These are phyloP conservation scores for Pyxicephalus adspersus DNA, from an alignment of 2,113 vertebrate species.

Conservation along the genomic window DNA sequence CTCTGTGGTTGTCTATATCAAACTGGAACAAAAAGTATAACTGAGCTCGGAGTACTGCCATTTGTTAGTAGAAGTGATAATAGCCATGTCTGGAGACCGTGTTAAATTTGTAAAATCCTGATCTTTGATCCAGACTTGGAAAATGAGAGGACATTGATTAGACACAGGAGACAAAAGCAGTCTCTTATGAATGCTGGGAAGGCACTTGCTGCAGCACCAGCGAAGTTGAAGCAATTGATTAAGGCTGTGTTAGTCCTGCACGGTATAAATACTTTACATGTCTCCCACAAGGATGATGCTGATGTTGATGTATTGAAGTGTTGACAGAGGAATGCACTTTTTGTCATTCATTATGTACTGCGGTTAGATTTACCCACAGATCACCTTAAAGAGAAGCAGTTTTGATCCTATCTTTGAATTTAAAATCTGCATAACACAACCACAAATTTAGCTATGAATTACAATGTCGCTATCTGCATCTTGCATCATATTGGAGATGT, in stretches of 20 bases:
- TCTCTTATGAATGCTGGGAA: background rate
- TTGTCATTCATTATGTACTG: background rate
- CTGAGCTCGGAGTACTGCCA: background rate
- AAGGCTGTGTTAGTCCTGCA: background rate
- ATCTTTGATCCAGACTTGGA: slow-evolving; percentile 32
- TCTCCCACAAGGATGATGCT: background rate
- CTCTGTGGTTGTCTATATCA: background rate
- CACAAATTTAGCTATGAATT: background rate
- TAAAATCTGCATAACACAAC: background rate
- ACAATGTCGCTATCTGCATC: background rate
- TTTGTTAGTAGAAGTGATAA: background rate
- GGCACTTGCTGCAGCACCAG: background rate
- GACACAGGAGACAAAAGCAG: background rate
- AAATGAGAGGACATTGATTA: background rate
- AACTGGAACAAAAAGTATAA: background rate
- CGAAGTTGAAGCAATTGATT: background rate
- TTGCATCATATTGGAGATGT: background rate
- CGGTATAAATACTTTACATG: background rate
- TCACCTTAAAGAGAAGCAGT: background rate
- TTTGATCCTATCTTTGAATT: background rate
- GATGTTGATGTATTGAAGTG: background rate
- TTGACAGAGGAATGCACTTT: background rate
- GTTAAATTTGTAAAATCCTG: background rate
- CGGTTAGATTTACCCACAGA: too few species aligned
- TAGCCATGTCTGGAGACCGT: background rate